phyloP scores from a whole-genome alignment of 2,797 vertebrate genomes.

The Halcyon badia region DNA sequence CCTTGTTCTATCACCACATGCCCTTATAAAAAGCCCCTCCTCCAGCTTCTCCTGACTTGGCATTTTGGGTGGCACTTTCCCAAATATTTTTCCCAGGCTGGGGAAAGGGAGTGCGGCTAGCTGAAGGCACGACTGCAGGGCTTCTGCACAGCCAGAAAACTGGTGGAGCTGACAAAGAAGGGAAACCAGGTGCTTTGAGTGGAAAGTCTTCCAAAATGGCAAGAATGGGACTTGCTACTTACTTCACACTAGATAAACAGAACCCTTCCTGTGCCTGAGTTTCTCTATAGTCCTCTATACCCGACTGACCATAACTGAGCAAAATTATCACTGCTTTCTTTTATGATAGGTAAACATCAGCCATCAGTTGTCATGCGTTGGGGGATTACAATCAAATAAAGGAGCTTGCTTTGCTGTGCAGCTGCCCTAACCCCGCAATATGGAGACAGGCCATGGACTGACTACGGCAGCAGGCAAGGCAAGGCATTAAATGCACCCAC shows the following conservation, averaged over 20 bases:
- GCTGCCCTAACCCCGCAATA: background rate
- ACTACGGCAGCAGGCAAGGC: background rate
- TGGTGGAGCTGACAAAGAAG: background rate
- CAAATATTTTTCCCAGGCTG: background rate
- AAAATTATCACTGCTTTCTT: background rate
- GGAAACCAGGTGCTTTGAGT: background rate
- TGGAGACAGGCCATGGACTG: background rate
- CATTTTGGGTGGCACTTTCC: background rate
- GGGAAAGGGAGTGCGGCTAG: background rate
- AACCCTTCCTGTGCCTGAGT: background rate
- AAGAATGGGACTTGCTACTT: background rate
- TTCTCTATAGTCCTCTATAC: background rate
- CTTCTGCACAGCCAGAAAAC: background rate
- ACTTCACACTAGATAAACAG: background rate
- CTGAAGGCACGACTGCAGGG: background rate
- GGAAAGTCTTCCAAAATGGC: accelerated
- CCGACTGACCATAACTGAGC: background rate
- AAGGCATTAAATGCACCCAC: background rate
- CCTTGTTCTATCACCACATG: no score
- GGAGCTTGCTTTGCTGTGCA: background rate
- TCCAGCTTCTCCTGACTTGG: background rate
- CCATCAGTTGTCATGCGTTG: background rate
- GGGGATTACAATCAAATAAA: background rate
- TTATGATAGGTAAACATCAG: background rate
- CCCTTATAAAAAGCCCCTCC: background rate